Evolutionary conservation across 2,797 vertebrate genomes (phyloP), one percentile per base, ranked within the genome.

Genomic region (Varecia variegata): DNA sequence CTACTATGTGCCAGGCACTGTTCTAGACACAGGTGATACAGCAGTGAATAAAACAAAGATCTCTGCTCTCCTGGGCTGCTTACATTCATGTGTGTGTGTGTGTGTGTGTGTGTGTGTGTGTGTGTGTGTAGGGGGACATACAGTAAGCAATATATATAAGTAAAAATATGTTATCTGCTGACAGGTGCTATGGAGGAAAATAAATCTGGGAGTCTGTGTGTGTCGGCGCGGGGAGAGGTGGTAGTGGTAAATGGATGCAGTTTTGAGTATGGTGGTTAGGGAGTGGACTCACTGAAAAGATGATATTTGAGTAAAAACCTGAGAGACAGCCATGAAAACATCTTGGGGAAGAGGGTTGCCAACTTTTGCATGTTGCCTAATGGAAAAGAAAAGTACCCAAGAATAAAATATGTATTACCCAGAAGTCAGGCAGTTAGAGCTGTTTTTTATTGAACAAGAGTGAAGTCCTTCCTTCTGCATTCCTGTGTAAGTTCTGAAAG

Each of bases 401-500:
- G 54, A 77, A 74, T 80, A 85, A 90, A 91, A 90, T 45, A 50
- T 43, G 23, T 60, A 65, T 88, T 43, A 67, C 38, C 35, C 30
- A 74, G 71, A 86, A 96, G 50, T 87, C 47, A 93, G 90, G 56
- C 23, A 91, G n/a, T 82, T 54, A 25, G 30, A 77, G 4, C 43
- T 84, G 45, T 27, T 47, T 93, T 92, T 85, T 56, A 60, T 12
- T 27, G 4, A 81, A 90, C 35, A 94, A 65, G 15, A 32, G 1
- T 20, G 10, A 88, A 88, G 35, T 62, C 8, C 7, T 77, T 90
- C 45, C 56, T 95, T 95, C 45, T 88, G n/a, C n/a, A 71, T 91
- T 89, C 20, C 21, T 83, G n/a, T 87, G 80, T 82, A 89, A 94
- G 89, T 87, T 97, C 21, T 56, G 30, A 52, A 68, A 91, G 50